Evolutionary conservation across 2,113 vertebrate genomes (phyloP).

Genomic region (Sigmodon hispidus): DNA sequence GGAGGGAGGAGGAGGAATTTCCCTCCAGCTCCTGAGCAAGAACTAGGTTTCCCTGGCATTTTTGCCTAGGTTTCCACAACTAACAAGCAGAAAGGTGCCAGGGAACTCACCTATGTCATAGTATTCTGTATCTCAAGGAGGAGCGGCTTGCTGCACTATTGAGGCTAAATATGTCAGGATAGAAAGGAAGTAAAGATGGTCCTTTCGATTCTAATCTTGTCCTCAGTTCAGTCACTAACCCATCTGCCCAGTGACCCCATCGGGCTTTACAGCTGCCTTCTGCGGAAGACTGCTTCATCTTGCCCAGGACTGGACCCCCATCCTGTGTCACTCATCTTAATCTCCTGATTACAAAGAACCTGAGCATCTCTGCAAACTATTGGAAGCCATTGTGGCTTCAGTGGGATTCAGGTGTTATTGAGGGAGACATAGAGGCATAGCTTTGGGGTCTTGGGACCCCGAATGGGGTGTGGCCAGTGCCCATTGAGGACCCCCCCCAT

Average conservation of each 20-base stretch:
- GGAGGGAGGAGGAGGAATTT: not conserved
- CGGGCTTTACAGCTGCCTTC: not conserved
- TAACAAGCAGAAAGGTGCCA: not conserved
- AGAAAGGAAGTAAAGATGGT: not conserved
- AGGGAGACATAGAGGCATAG: too few relatives aligned
- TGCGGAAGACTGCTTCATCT: not conserved
- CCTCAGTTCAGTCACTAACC: not conserved
- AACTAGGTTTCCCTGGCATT: not conserved
- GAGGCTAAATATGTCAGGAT: not conserved
- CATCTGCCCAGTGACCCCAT: too few relatives aligned
- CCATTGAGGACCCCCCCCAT: too few relatives aligned
- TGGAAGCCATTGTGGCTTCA: not conserved
- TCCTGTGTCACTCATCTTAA: not conserved
- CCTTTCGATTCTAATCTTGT: not conserved
- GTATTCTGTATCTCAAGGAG: too few relatives aligned
- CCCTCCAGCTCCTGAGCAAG: not conserved
- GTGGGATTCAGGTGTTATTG: too few relatives aligned
- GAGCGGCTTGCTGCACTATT: not conserved
- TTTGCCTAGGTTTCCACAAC: not conserved
- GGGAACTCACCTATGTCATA: not conserved
- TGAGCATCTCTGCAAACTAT: not conserved
- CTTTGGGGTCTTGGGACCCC: too few relatives aligned
- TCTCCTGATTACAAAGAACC: not conserved
- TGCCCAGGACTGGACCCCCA: not conserved
- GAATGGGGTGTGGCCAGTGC: too few relatives aligned